Evolutionary conservation across 2,888 invertebrate genomes (phyloP), one percentile per base, ranked within the genome.

Genomic region (Meteorus colon): DNA sequence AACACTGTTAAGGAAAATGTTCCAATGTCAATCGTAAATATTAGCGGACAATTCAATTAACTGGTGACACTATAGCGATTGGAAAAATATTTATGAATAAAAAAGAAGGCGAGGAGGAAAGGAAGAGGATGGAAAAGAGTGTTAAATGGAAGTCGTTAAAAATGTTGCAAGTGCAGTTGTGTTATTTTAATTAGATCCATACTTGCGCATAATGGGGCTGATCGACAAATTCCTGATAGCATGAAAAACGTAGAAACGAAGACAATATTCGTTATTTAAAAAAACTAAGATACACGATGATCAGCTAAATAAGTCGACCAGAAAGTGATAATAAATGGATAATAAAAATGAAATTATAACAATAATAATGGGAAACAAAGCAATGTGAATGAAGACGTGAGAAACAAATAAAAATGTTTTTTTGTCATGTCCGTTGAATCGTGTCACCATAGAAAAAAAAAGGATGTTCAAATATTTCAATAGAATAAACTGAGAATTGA

Each of bases 131-230:
- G 77, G 67, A 72, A 77, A 77, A 70, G 31, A 70, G 59, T 27
- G 48, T 34, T 51, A 8, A 67, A 29, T 27, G 41, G 12, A 45
- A 34, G 62, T 48, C n/a, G 92, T 92, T 86, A 93, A 88, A 90
- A 92, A 63, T 6, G 16, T 19, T 31, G 45, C 14, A 37, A 37
- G 12, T 19, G n/a, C 41, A 62, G 12, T 71, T 71, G 19, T 62
- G 19, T 37, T 37, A 27, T 71, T 62, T 60, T 37, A 72, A 77
- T 72, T 74, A 24, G 41, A 62, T 82, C 77, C 85, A 84, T 89
- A 91, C 91, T 90, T 90, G 90, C 89, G 86, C 91, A 91, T 77
- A 90, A 86, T 72, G 91, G 90, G 76, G 90, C 90, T 80, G 91
- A 91, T 81, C 90, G 89, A 86, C 91, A 91, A 82, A 91, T 90